Conservation (phyloP, 2,113 vertebrate genomes). For the Lichenostomus cassidix region DNA sequence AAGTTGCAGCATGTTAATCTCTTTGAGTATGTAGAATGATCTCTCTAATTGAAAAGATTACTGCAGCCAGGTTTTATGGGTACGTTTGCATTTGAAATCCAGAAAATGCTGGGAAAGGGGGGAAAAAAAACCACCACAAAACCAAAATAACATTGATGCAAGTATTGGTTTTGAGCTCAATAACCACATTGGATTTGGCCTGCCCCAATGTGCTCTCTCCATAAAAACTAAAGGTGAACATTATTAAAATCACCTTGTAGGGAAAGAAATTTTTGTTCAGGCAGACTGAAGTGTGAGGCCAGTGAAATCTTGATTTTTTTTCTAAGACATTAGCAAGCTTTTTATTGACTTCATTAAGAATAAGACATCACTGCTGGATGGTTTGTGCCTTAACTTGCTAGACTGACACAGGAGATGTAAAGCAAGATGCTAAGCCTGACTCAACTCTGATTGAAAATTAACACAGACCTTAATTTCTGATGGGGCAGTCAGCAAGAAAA, state of each 20-base stretch:
- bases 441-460: neutral
- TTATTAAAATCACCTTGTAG: neutral
- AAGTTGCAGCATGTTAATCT: conserved; percentile 48
- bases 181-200: neutral
- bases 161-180: neutral
- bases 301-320: neutral
- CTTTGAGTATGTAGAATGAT: neutral
- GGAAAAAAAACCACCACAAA: neutral
- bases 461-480: neutral
- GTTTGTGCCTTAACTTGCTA: neutral
- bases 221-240: neutral
- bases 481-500: neutral
- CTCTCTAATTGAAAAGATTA: conserved; percentile 26
- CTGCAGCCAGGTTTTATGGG: neutral
- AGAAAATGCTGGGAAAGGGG: neutral
- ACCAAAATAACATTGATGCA: neutral
- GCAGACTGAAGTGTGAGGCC: neutral
- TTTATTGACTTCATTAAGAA: neutral
- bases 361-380: neutral
- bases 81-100: neutral
- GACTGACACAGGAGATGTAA: neutral
- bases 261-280: neutral
- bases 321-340: neutral
- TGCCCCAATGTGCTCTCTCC: neutral
- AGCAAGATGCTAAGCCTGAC: neutral